Evolutionary conservation across 2,113 vertebrate species (phyloP).

Genomic region (Erpornis zantholeuca): DNA sequence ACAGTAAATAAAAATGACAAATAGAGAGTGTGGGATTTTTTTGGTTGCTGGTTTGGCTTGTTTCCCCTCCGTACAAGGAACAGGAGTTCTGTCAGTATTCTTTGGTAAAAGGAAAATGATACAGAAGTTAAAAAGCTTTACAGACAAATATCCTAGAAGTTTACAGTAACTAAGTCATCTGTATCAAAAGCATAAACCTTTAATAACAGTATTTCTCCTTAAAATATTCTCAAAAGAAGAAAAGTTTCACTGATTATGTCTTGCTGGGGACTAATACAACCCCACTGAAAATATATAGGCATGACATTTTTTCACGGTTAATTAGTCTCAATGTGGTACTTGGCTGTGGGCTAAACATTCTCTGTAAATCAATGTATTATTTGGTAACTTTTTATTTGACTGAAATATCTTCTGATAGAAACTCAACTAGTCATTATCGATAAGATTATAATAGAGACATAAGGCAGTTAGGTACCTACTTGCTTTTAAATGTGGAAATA

Average conservation of each 20-base stretch:
- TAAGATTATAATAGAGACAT: neutral
- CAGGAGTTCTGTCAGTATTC: neutral
- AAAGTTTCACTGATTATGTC: neutral
- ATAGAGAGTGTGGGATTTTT: rapidly evolving
- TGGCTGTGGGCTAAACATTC: neutral
- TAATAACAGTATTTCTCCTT: neutral
- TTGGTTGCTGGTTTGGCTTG: neutral
- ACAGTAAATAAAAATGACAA: neutral
- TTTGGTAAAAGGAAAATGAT: neutral
- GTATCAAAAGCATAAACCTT: neutral
- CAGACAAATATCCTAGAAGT: neutral
- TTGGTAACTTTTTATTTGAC: neutral
- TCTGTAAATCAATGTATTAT: neutral
- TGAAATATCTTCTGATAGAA: neutral
- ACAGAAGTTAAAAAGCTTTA: neutral
- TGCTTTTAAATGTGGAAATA: neutral
- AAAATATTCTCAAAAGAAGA: neutral
- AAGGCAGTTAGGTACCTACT: neutral
- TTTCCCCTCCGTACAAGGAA: neutral
- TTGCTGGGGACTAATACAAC: neutral
- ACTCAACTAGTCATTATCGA: neutral
- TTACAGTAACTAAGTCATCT: neutral
- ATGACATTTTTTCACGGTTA: neutral
- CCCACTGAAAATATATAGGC: neutral
- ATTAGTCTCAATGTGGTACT: neutral